Conservation (phyloP, 1,140 invertebrate genomes). For the Wasmannia auropunctata region DNA sequence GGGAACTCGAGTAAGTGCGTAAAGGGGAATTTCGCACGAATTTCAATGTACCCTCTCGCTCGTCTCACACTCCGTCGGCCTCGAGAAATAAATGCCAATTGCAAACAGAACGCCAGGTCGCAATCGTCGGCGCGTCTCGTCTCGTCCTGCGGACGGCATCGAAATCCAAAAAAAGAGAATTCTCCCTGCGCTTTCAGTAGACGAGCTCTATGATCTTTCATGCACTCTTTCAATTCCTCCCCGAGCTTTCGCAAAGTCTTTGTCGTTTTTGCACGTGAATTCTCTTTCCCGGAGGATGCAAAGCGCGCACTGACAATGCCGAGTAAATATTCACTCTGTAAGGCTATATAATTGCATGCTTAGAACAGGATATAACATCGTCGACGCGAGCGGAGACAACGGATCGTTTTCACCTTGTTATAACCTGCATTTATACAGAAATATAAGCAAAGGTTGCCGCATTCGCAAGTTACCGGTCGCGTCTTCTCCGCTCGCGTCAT, state of each 20-base stretch:
- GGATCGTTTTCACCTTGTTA: background rate
- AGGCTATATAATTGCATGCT: slow-evolving; percentile 54
- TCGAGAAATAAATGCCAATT: background rate
- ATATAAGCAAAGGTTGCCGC: slow-evolving; percentile 7
- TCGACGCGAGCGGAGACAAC: slow-evolving; percentile 20
- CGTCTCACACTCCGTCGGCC: background rate
- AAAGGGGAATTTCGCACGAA: slow-evolving; percentile 32
- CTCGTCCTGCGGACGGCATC: slow-evolving; percentile 19
- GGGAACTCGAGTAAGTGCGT: slow-evolving; percentile 22
- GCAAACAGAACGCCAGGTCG: slow-evolving; percentile 17
- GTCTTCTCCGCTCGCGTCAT: slow-evolving; percentile 23
- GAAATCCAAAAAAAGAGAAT: slow-evolving; percentile 9
- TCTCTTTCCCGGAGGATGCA: slow-evolving; percentile 38
- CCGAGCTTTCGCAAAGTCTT: slow-evolving; percentile 70
- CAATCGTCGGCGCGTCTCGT: slow-evolving; percentile 41
- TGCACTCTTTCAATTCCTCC: slow-evolving; percentile 59
- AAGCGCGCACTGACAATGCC: slow-evolving; percentile 61
- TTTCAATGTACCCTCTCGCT: slow-evolving; percentile 14
- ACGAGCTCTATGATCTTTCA: slow-evolving; percentile 65
- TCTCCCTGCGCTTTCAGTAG: slow-evolving; percentile 66
- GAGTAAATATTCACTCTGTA: slow-evolving; percentile 69
- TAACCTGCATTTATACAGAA: background rate
- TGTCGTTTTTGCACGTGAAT: slow-evolving; percentile 61
- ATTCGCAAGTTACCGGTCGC: background rate
- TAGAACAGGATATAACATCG: background rate